phyloP scores from a whole-genome alignment of 2,113 vertebrate genomes.

The Megaptera novaeangliae region DNA sequence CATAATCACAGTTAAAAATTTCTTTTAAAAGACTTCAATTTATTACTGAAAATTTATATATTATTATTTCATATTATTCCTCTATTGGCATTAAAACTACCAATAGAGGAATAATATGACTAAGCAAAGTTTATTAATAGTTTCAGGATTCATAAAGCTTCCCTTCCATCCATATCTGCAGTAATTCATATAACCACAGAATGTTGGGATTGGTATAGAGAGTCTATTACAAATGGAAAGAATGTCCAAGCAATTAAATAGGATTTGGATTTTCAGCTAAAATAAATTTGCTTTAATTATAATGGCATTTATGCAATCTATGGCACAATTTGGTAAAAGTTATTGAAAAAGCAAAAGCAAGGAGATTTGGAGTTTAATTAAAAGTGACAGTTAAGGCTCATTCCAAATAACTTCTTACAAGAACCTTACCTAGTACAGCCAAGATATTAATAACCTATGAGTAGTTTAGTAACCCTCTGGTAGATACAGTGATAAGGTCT shows the following conservation, averaged over 20 bases:
- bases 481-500: background rate
- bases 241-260: background rate
- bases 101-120: background rate
- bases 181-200: background rate
- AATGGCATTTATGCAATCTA: background rate
- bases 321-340: background rate
- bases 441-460: background rate
- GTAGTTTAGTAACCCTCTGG: background rate
- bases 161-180: background rate
- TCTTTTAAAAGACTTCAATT: background rate
- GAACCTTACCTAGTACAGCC: background rate
- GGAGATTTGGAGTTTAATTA: background rate
- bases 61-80: too few relatives aligned
- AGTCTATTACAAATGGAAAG: background rate
- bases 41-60: background rate
- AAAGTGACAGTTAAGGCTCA: background rate
- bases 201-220: background rate
- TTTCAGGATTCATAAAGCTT: background rate
- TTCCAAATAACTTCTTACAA: conserved; percentile 5
- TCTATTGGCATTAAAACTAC: background rate
- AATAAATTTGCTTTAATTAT: conserved; percentile 10
- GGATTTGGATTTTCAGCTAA: background rate
- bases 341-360: background rate
- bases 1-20: background rate
- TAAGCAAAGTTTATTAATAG: background rate